Evolutionary conservation across 2,888 invertebrate species (phyloP).

Genomic region (Ganaspis brasiliensis): DNA sequence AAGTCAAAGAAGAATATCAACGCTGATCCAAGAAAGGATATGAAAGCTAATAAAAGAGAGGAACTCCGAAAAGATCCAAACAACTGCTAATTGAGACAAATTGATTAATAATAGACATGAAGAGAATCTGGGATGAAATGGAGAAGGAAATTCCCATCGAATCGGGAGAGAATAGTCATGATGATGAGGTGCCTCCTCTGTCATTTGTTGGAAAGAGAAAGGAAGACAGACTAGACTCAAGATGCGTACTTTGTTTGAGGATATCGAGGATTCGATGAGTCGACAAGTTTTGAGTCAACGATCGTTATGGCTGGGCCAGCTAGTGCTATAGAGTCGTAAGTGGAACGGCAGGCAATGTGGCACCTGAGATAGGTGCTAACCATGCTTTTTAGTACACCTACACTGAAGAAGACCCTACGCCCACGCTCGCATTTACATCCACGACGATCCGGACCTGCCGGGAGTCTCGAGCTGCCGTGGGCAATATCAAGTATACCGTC

Average conservation of each 20-base stretch:
- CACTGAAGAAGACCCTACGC: constrained; percentile 49
- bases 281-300: constrained; percentile 67
- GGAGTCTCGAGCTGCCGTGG: constrained; percentile 50
- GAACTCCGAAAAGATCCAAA: not conserved
- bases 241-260: constrained; percentile 51
- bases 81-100: constrained; percentile 40
- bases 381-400: constrained; percentile 62
- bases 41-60: not conserved
- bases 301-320: constrained; percentile 67
- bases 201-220: constrained; percentile 31
- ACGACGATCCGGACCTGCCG: constrained; percentile 46
- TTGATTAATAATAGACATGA: constrained; percentile 14
- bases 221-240: constrained; percentile 43
- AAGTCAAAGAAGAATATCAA: too few species aligned
- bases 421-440: constrained; percentile 57
- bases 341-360: constrained; percentile 60
- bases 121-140: constrained; percentile 19
- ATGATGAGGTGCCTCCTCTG: not conserved
- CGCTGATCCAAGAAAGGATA: not conserved
- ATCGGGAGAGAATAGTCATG: constrained; percentile 29
- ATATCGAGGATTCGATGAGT: constrained; percentile 62
- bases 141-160: constrained; percentile 39
- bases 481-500: constrained; percentile 34
- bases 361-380: constrained; percentile 64
- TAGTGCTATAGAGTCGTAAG: constrained; percentile 63